A percentile compares a stretch with the other conserved stretches of the same genome.
These are phyloP conservation scores for Rhodinocichla rosea DNA, from an alignment of 2,113 vertebrate species.

Conservation along the genomic window DNA sequence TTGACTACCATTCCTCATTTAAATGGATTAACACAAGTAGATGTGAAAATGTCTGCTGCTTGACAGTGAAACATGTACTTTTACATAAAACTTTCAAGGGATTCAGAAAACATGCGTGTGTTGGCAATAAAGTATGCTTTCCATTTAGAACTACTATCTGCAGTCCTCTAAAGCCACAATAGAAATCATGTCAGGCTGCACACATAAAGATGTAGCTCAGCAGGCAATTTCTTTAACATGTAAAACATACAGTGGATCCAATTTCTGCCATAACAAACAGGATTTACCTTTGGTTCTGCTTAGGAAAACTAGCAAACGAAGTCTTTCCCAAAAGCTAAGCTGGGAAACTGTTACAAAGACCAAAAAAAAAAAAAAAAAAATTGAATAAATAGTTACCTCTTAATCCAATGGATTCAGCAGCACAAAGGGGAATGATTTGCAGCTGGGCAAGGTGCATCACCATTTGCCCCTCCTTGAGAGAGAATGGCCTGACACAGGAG, in stretches of 20 bases:
- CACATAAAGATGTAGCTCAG: background rate
- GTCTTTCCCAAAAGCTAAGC: background rate
- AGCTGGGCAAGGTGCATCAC: background rate
- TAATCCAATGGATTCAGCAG: background rate
- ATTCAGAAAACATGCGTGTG: background rate
- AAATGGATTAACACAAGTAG: background rate
- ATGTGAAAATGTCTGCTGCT: background rate
- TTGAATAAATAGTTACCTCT: background rate
- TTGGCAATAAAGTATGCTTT: background rate
- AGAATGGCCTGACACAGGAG: background rate
- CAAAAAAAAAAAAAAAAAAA: no score
- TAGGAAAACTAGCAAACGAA: background rate
- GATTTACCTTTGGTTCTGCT: background rate
- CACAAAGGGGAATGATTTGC: background rate
- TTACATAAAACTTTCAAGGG: background rate
- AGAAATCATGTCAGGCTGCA: background rate
- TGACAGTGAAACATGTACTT: background rate
- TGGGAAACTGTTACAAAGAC: background rate
- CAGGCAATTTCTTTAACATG: background rate
- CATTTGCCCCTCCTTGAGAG: background rate
- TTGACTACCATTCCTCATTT: background rate
- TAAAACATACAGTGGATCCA: background rate
- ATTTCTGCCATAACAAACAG: background rate
- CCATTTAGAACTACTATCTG: background rate
- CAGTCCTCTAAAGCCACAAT: background rate